Conservation (phyloP, 2,888 invertebrate species). For the Eupithecia inturbata region DNA sequence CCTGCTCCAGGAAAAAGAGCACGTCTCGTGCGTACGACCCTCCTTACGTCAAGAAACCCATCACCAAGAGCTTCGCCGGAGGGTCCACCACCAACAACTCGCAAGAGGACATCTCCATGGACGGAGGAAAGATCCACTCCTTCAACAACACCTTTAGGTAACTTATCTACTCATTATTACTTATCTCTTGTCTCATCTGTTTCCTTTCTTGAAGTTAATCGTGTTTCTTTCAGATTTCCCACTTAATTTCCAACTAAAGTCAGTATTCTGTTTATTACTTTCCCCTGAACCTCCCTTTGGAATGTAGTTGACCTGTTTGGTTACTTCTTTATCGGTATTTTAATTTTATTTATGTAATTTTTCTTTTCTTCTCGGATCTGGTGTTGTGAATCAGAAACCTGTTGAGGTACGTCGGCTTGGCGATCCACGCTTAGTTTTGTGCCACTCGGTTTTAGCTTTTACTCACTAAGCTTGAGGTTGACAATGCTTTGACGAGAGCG, state of each 20-base stretch:
- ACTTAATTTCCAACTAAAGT: slow-evolving; percentile 32
- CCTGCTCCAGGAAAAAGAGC: slow-evolving; percentile 91
- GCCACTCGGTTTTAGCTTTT: slow-evolving; percentile 73
- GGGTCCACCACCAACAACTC: slow-evolving; percentile 88
- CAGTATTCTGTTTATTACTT: slow-evolving; percentile 33
- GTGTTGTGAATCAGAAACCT: slow-evolving; percentile 78
- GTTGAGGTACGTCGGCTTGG: slow-evolving; percentile 81
- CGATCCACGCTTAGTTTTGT: slow-evolving; percentile 68
- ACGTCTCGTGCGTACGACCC: slow-evolving; percentile 95
- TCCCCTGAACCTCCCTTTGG: slow-evolving; percentile 11
- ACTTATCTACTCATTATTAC: slow-evolving; percentile 38
- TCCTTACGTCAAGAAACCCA: slow-evolving; percentile 93
- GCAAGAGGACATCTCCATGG: slow-evolving; percentile 91
- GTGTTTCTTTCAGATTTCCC: slow-evolving; percentile 33
- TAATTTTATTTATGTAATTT: slow-evolving; percentile 48
- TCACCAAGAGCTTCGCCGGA: slow-evolving; percentile 88
- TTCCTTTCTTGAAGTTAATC: slow-evolving; percentile 24
- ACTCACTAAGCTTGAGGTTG: slow-evolving; percentile 63
- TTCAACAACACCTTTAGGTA: slow-evolving; percentile 93
- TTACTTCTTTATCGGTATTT: slow-evolving; percentile 12
- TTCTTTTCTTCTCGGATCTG: slow-evolving; percentile 79
- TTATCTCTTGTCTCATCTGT: slow-evolving; percentile 5
- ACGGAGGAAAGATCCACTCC: slow-evolving; percentile 92
- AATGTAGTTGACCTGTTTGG: slow-evolving; percentile 3
- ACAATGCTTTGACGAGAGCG: slow-evolving; percentile 58